Evolutionary conservation across 2,888 invertebrate species (phyloP).

Genomic region (Caenorhabditis uteleia): DNA sequence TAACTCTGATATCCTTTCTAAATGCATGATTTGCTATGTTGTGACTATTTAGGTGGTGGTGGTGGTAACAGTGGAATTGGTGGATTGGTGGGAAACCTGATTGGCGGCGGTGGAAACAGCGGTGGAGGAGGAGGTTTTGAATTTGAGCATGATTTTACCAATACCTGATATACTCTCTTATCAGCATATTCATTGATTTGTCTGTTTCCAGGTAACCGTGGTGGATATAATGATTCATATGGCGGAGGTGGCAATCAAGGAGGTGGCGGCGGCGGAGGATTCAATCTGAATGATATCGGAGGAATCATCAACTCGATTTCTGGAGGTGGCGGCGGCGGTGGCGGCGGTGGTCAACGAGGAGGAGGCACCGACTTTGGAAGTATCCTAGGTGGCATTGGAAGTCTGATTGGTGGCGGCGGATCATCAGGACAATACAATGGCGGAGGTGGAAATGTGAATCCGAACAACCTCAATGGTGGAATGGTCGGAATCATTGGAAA

Average conservation of each 20-base stretch:
- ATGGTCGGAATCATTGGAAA: constrained; percentile 66
- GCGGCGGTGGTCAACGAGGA: constrained; percentile 40
- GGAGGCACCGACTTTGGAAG: constrained; percentile 46
- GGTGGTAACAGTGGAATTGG: constrained; percentile 5
- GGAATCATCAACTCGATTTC: constrained; percentile 45
- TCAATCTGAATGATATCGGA: constrained; percentile 47
- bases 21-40: no score
- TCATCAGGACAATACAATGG: constrained; percentile 57
- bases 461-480: constrained; percentile 61
- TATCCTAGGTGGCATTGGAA: constrained; percentile 61
- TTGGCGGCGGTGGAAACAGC: constrained; percentile 42
- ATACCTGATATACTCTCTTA: neutral
- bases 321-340: constrained; percentile 44
- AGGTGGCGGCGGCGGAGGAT: constrained; percentile 40
- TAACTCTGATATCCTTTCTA: neutral
- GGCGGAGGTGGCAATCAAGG: constrained; percentile 38
- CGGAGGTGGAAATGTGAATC: constrained; percentile 63
- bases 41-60: constrained; percentile 2
- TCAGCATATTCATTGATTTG: constrained; percentile 4
- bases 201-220: constrained; percentile 10
- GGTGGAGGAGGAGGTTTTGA: constrained; percentile 40
- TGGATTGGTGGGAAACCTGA: neutral
- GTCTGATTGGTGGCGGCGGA: constrained; percentile 63
- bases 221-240: constrained; percentile 12
- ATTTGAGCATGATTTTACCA: neutral